Conservation (phyloP, 2,113 vertebrate species). For the Chrysochloris asiatica region DNA sequence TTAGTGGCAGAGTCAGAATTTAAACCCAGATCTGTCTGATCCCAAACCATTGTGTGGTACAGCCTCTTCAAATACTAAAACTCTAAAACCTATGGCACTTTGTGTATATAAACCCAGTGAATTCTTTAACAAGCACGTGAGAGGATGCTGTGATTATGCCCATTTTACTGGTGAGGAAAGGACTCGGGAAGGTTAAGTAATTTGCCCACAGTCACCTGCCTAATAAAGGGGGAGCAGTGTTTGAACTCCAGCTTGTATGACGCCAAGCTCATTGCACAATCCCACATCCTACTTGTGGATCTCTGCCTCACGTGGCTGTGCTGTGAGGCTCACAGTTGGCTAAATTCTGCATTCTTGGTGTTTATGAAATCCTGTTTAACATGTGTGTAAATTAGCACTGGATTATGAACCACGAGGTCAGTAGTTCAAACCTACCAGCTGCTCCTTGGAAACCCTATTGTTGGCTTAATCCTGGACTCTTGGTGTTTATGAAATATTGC, state of each 20-base stretch:
- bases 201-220: background rate
- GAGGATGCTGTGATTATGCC: background rate
- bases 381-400: background rate
- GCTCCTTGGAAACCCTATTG: too few relatives aligned
- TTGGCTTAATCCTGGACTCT: background rate
- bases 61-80: background rate
- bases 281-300: background rate
- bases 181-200: conserved; percentile 47
- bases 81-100: background rate
- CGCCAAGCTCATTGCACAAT: conserved; percentile 44
- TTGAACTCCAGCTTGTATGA: conserved; percentile 62
- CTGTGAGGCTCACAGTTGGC: background rate
- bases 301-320: background rate
- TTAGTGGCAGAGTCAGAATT: background rate
- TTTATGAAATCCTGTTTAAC: background rate
- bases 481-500: background rate
- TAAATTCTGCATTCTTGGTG: background rate
- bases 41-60: background rate
- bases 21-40: background rate
- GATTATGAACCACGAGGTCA: background rate
- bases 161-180: conserved; percentile 2
- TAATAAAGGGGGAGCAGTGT: background rate
- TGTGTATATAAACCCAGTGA: background rate
- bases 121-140: background rate
- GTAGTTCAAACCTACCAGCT: too few relatives aligned